Percentiles rank a stretch among this genome's conserved stretches.
Conservation (phyloP, 2,888 invertebrate species). For the Caenorhabditis angaria region DNA sequence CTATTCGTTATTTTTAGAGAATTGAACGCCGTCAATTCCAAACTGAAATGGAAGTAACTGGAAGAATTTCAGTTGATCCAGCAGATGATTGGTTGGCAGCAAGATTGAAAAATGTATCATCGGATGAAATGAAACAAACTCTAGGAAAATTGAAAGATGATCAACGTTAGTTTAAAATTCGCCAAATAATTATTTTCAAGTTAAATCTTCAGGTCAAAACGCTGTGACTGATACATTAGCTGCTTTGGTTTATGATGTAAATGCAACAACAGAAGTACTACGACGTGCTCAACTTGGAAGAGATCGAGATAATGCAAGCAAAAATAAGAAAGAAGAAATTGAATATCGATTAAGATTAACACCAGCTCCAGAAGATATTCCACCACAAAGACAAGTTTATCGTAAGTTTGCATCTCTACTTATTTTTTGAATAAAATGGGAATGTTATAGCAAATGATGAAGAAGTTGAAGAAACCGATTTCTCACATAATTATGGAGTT, state of each 20-base stretch:
- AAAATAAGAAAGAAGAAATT: slow-evolving; percentile 52
- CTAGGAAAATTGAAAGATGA: slow-evolving; percentile 65
- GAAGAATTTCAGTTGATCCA: slow-evolving; percentile 65
- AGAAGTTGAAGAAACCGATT: slow-evolving; percentile 58
- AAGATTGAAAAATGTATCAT: slow-evolving; percentile 63
- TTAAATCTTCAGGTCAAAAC: slow-evolving; percentile 44
- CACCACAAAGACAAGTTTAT: slow-evolving; percentile 33
- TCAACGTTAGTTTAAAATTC: slow-evolving; percentile 56
- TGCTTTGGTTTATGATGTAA: slow-evolving; percentile 71
- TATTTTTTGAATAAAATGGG: neutral
- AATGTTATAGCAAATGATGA: slow-evolving; percentile 59
- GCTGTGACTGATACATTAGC: slow-evolving; percentile 71
- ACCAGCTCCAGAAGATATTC: slow-evolving; percentile 64
- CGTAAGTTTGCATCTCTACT: neutral
- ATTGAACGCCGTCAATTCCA: slow-evolving; percentile 65
- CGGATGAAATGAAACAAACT: slow-evolving; percentile 67
- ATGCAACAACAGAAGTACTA: slow-evolving; percentile 71
- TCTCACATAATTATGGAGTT: slow-evolving; percentile 66
- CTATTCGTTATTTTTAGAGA: slow-evolving; percentile 42
- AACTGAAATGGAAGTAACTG: slow-evolving; percentile 69
- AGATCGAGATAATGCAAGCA: slow-evolving; percentile 41
- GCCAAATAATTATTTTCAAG: too few relatives aligned
- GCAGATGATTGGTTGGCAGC: slow-evolving; percentile 68
- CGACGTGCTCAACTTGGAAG: slow-evolving; percentile 53
- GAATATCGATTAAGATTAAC: slow-evolving; percentile 68